phyloP scores from a whole-genome alignment of 2,888 invertebrate genomes.

The Lepidochitona cinerea region DNA sequence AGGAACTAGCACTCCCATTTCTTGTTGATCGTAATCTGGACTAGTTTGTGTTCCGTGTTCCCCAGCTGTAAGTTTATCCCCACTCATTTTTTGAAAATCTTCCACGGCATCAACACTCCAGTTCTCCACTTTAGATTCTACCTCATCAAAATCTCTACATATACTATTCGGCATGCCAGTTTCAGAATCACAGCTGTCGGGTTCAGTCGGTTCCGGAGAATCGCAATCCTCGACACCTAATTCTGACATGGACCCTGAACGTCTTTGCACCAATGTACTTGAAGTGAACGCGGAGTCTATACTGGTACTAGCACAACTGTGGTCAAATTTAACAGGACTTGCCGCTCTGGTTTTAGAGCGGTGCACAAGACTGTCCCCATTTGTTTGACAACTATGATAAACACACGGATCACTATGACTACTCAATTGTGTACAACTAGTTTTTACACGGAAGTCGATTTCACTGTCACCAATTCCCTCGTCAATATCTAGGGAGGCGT shows the following conservation, averaged over 20 bases:
- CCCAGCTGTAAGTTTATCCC: too few species aligned
- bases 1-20: background rate
- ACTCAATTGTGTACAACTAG: constrained; percentile 12
- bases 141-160: background rate
- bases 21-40: background rate
- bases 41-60: background rate
- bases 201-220: background rate
- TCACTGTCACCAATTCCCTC: constrained; percentile 20
- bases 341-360: constrained; percentile 19
- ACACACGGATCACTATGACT: constrained; percentile 55
- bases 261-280: background rate
- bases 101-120: background rate
- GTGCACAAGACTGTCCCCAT: constrained; percentile 6
- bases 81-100: too few species aligned
- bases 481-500: constrained; percentile 8
- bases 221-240: background rate
- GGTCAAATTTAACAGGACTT: constrained; percentile 38
- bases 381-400: constrained; percentile 42
- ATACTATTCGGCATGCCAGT: background rate
- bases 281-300: constrained; percentile 31
- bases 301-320: constrained; percentile 44
- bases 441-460: constrained; percentile 13
- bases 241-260: background rate
- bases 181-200: background rate
- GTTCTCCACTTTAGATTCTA: background rate